Percentiles rank a stretch among this genome's conserved stretches.
phyloP scores from a whole-genome alignment of 2,888 invertebrate genomes.

The Tenthredo notha region DNA sequence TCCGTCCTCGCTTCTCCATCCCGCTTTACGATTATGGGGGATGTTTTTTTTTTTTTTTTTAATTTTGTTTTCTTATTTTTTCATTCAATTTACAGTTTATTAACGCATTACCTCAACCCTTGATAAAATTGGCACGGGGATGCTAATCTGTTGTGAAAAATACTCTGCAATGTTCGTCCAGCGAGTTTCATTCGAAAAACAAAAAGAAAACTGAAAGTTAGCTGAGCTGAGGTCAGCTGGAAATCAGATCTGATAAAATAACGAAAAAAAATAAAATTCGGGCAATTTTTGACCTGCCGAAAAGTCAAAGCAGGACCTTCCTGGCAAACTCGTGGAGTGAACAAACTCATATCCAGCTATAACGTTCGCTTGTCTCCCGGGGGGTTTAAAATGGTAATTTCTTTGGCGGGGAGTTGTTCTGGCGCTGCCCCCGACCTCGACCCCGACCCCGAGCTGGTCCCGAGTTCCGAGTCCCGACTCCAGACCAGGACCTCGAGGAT shows the following conservation, averaged over 20 bases:
- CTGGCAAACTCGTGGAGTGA: constrained; percentile 30
- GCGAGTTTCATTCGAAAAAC: neutral
- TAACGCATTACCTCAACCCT: constrained; percentile 22
- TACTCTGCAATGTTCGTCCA: neutral
- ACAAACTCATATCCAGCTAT: constrained; percentile 51
- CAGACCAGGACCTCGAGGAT: constrained; percentile 34
- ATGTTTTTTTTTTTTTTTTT: constrained; percentile 24
- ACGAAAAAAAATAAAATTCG: constrained; percentile 15
- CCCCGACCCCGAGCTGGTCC: constrained; percentile 22
- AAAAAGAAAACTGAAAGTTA: neutral
- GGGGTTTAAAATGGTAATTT: constrained; percentile 66
- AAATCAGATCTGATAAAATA: neutral
- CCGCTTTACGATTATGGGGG: constrained; percentile 51
- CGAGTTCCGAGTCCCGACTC: neutral
- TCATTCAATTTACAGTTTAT: constrained; percentile 18
- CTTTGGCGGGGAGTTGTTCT: constrained; percentile 56
- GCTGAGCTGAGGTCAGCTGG: neutral
- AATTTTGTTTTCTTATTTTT: neutral
- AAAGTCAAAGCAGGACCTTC: neutral
- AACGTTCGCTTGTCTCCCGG: constrained; percentile 58
- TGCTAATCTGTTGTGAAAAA: neutral
- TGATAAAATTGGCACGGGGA: no score
- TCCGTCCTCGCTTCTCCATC: neutral
- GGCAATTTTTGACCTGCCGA: neutral
- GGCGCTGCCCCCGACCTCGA: constrained; percentile 56